Evolutionary conservation across 2,797 vertebrate genomes (phyloP), one percentile per base, ranked within the genome.

Genomic region (Pseudochaenichthys georgianus): DNA sequence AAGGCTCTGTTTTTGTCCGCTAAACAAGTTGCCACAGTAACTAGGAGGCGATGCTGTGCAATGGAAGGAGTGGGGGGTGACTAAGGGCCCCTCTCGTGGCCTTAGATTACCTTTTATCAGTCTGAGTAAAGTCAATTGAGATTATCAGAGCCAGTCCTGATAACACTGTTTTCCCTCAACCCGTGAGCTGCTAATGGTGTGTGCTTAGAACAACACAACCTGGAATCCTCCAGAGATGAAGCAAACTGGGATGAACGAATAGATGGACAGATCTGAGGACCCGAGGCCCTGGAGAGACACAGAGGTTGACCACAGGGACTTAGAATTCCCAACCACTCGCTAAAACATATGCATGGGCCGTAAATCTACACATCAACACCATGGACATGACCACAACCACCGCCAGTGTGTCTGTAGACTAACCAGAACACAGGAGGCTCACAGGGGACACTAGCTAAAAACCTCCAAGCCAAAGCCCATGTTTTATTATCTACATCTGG

Each of bases 401-500:
- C 34, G 58, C 77, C 85, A 82, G 87, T 64, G 83, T 89, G 89
- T 92, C 84, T 88, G 77, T 70, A 81, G 82, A 82, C 89, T 83
- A 88, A 84, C 90, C 89, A 88, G 88, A 89, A 83, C 81, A 80
- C 82, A 66, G 85, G 66, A 77, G 88, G 67, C 87, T 89, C 89
- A 88, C 78, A 72, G 80, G 87, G 88, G 84, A 90, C 85, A 77
- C 88, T 58, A 72, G 75, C 85, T 85, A 73, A 86, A 91, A 92
- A 90, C 83, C 88, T 89, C 89, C 84, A 87, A 88, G 69, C 80
- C 61, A 74, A 91, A 89, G 85, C 85, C 86, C 78, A 64, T 86
- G 83, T 97, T 97, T 97, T 96, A 97, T 96, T 96, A 96, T 97
- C 97, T 96, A 97, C 96, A 98, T 97, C 96, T 97, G 97, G 96